Base-by-base conservation (phyloP, 2,113 vertebrate species). In the Calyptommatus sinebrachiatus region DNA sequence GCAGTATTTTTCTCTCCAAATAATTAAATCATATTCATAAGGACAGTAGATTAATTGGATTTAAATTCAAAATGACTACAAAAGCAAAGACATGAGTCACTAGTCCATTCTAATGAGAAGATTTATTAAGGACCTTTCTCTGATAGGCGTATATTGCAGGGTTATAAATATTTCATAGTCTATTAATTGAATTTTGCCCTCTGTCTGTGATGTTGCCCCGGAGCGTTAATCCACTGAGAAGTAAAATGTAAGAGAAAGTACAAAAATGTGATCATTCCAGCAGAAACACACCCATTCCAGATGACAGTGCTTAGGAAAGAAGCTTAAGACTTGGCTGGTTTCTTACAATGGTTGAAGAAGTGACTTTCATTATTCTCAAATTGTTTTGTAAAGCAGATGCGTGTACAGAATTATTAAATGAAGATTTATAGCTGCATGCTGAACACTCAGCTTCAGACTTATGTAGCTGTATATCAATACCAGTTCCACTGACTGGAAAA, bases 81-180 rank as follows among this genome's bases (percentile, higher is more conserved):
- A 95, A 95, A 94, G 94, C 92, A 95, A 95, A 96, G 96, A 96
- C 97, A 97, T 96, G 96, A 97, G 95, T 96, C 95, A 90, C 93
- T 94, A 95, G 96, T 95, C 96, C 96, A 96, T 96, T 94, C 96
- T 98, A 97, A 98, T 98, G 97, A 97, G 95, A 94, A 94, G 94
- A 94, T 95, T 95, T 96, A 97, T 98, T 97, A 94, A 94, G 95
- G 94, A 96, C 94, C 93, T 94, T 95, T 93, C 91, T 96, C 95
- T 96, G 93, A 94, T 92, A 95, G 94, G 94, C 94, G 95, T 92
- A 90, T 92, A 91, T 92, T 90, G 92, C 88, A 92, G 91, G 94
- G 92, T 96, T 96, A 96, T 96, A 96, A 96, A 97, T 96, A 97
- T 97, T 96, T 95, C 95, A 96, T 94, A 94, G 94, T 93, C 92